Evolutionary conservation across 2,888 invertebrate genomes (phyloP).

Genomic region (Epiblema foenella): DNA sequence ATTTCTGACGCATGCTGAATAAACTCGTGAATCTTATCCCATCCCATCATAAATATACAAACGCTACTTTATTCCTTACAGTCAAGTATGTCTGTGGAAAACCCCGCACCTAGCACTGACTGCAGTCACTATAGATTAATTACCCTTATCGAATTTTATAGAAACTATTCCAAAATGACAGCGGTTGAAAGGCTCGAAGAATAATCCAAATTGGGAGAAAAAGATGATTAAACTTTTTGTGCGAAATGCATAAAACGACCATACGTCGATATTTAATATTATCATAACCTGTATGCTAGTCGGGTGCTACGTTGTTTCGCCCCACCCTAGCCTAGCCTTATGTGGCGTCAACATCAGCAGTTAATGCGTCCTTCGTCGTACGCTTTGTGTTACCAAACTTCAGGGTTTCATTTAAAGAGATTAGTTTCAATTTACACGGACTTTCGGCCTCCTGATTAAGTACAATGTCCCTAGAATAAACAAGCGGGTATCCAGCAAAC

Average conservation of each 20-base stretch:
- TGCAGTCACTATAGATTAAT: neutral
- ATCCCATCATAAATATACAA: neutral
- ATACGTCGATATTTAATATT: neutral
- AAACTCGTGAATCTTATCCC: neutral
- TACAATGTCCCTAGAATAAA: constrained; percentile 18
- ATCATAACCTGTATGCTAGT: neutral
- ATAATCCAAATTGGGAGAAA: neutral
- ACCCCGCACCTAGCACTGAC: too few species aligned
- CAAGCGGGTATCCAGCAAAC: constrained; percentile 10
- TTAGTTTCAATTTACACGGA: constrained; percentile 48
- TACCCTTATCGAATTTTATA: neutral
- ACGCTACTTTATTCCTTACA: neutral
- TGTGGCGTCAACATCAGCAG: neutral
- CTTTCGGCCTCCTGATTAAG: constrained; percentile 43
- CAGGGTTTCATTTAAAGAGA: constrained; percentile 50
- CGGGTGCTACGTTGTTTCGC: constrained; percentile 4
- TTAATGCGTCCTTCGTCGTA: constrained; percentile 32
- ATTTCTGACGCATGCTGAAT: too few species aligned
- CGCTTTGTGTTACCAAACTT: constrained; percentile 39
- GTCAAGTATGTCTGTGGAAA: too few species aligned
- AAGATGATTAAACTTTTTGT: neutral
- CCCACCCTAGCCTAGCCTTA: neutral
- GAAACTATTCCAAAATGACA: neutral
- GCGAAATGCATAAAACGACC: neutral
- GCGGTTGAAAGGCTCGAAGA: neutral